Conservation (phyloP, 2,797 vertebrate genomes). For the Apogon hyalosoma region DNA sequence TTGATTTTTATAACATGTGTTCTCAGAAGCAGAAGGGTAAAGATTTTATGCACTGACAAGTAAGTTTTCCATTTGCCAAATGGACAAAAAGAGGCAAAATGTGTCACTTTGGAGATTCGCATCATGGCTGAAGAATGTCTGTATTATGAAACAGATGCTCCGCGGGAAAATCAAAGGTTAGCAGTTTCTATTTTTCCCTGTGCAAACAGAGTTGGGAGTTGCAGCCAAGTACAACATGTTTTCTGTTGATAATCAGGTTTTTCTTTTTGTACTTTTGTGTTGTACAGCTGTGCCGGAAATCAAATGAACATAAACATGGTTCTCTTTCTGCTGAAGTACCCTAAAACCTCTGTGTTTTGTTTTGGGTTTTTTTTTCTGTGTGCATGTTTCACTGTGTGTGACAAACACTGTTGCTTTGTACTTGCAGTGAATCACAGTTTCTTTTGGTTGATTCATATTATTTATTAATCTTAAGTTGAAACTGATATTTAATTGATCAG, state of each 20-base stretch:
- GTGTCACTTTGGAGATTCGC: no score
- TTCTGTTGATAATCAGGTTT: conserved; percentile 30
- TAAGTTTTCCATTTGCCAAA: no score
- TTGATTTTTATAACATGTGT: no score
- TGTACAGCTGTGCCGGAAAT: conserved; percentile 42
- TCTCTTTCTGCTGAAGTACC: conserved; percentile 12
- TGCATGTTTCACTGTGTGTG: conserved; percentile 5
- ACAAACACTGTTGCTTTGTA: neutral
- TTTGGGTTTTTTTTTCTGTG: neutral
- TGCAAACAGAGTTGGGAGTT: conserved; percentile 17
- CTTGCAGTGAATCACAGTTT: neutral
- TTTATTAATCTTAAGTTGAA: no score
- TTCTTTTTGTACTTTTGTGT: conserved; percentile 25
- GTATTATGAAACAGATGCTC: conserved; percentile 47
- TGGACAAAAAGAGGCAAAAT: neutral
- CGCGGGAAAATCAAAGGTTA: conserved; percentile 43
- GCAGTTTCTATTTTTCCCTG: conserved; percentile 34
- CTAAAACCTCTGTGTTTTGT: neutral
- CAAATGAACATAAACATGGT: conserved; percentile 31
- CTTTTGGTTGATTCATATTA: no score
- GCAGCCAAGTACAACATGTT: conserved; percentile 52
- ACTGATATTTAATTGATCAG: no score
- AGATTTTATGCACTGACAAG: no score
- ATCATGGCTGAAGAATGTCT: conserved; percentile 14
- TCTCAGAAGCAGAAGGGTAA: no score